These are phyloP conservation scores for Centropus unirufus DNA, from an alignment of 2,113 vertebrate species.

Conservation along the genomic window DNA sequence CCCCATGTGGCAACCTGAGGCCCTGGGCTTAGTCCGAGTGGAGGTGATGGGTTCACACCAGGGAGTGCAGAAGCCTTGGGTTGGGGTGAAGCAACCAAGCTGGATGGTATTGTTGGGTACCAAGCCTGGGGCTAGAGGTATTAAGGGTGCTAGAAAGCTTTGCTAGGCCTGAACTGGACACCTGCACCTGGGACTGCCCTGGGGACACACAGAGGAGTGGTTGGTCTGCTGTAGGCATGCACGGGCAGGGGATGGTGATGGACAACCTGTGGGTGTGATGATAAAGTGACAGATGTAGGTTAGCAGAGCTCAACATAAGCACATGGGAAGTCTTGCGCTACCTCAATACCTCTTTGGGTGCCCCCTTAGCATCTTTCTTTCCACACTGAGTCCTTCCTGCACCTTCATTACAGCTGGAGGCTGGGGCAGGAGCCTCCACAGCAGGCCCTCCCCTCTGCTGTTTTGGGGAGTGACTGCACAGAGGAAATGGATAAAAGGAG, in stretches of 20 bases:
- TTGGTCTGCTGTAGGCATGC: neutral
- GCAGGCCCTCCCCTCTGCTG: neutral
- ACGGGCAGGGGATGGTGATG: neutral
- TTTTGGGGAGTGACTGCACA: conserved; percentile 24
- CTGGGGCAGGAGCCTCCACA: neutral
- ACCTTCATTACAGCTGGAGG: conserved; percentile 23
- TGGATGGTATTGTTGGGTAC: neutral
- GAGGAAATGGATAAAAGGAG: conserved; percentile 73
- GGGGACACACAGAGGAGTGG: neutral
- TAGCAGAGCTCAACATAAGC: neutral
- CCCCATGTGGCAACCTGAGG: neutral
- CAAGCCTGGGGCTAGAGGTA: neutral
- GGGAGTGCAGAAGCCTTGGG: neutral
- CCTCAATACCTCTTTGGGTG: neutral
- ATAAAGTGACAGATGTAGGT: neutral
- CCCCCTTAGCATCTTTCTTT: neutral
- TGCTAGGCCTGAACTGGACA: neutral
- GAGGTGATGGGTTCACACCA: neutral
- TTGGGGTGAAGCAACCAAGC: neutral
- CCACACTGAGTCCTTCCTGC: neutral
- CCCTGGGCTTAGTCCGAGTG: neutral
- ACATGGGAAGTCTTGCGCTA: neutral
- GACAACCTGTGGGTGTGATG: neutral
- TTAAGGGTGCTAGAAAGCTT: neutral
- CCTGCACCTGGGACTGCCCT: neutral